Conservation (phyloP, 2,888 invertebrate species). For the Conus canariensis region DNA sequence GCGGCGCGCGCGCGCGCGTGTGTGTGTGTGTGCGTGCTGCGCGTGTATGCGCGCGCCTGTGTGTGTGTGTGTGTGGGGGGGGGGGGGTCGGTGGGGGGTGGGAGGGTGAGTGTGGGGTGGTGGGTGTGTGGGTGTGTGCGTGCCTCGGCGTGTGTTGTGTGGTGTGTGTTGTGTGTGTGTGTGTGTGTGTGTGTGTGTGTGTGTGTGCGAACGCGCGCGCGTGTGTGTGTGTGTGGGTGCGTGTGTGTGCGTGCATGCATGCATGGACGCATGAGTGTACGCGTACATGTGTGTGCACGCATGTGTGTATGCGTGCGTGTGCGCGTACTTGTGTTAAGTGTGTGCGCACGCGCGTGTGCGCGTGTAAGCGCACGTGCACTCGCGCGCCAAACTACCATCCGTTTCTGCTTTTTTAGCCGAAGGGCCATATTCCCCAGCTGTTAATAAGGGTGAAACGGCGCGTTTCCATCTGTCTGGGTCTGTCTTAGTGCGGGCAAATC, state of each 20-base stretch:
- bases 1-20: not conserved
- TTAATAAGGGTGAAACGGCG: not conserved
- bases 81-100: too few species aligned
- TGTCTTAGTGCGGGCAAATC: not conserved
- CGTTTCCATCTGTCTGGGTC: not conserved
- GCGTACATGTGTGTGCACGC: not conserved
- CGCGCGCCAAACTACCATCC: not conserved
- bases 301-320: not conserved
- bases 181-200: slow-evolving; percentile 14
- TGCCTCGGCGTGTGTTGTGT: not conserved
- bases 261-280: too few species aligned
- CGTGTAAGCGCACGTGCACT: not conserved
- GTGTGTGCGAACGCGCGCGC: too few species aligned
- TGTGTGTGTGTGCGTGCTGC: not conserved
- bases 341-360: not conserved
- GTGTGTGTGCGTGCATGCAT: not conserved
- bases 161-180: not conserved
- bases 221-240: not conserved
- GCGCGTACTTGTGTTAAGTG: not conserved
- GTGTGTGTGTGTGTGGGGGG: too few species aligned
- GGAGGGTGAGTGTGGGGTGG: too few species aligned
- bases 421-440: too few species aligned
- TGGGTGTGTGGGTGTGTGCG: too few species aligned
- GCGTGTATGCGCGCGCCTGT: too few species aligned
- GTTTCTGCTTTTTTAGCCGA: too few species aligned